Evolutionary conservation across 1,140 invertebrate genomes (phyloP), one percentile per base, ranked within the genome.

Genomic region (Platyscapa corneri): DNA sequence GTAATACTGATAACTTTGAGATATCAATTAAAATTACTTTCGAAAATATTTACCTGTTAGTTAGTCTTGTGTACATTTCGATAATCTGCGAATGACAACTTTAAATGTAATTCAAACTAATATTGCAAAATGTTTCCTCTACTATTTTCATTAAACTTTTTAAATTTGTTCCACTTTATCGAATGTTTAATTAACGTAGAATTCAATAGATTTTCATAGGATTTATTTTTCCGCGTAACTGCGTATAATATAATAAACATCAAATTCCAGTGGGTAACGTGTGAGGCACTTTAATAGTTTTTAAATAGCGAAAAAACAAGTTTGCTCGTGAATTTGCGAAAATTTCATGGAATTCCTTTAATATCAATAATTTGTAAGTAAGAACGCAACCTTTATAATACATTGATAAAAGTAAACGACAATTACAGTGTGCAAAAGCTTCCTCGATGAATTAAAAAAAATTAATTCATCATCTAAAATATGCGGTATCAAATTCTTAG

Each of bases 161-260:
- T 80, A 42, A 7, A 80, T 20, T 80, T n/a, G 34, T 27, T 65
- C 46, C 37, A 53, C 37, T 81, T 81, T 39, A 70, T 81, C n/a
- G 10, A 53, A 53, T 16, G 27, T 60, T 27, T 60, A 14, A 60
- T 3, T 60, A 60, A 60, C 10, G 27, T 1, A 60, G 23, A 70
- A 82, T 82, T 72, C n/a, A n/a, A 70, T 53, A n/a, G 39, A 72
- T 72, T 82, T 82, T 53, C 65, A 72, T 82, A 82, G 53, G 79
- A 72, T 82, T 49, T 53, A 82, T 82, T 65, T 42, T 49, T 34
- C 27, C 30, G 37, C 34, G 46, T 18, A 72, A 72, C 65, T 23
- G 65, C 23, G 79, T 49, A 72, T 53, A 82, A 72, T 53, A 32
- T 82, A 39, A 49, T 70, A 72, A 82, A 72, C 37, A 72, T 82